phyloP scores from a whole-genome alignment of 2,113 vertebrate species.

The Gallinago media region DNA sequence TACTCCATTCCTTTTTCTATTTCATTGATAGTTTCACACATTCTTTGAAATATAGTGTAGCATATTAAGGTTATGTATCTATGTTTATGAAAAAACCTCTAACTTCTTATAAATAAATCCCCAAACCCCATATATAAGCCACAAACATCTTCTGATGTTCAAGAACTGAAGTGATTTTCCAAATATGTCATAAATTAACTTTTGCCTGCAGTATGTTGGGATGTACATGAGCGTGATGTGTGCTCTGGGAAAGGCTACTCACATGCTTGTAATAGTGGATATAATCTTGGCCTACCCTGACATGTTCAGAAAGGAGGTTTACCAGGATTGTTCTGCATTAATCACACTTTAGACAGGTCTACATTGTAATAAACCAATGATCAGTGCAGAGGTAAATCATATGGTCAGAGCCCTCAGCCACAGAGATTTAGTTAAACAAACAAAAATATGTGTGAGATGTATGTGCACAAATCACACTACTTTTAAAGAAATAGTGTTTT shows the following conservation, averaged over 20 bases:
- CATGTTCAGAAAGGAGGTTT: neutral
- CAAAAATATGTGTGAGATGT: neutral
- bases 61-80: neutral
- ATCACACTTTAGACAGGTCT: neutral
- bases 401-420: neutral
- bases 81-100: neutral
- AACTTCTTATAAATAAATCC: neutral
- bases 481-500: neutral
- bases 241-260: neutral
- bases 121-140: neutral
- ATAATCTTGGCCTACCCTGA: neutral
- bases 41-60: neutral
- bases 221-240: neutral
- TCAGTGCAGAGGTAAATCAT: neutral
- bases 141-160: neutral
- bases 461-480: neutral
- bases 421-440: neutral
- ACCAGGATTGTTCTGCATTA: neutral
- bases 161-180: neutral
- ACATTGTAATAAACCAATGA: neutral
- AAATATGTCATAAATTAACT: conserved; percentile 12
- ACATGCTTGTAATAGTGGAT: neutral
- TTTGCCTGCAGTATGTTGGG: neutral
- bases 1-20: neutral
- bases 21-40: neutral